Percentiles rank a stretch among this genome's conserved stretches.
These are phyloP conservation scores for Apostichopus californicus DNA, from an alignment of 35 echinoderm and acorn worm genomes.

Conservation along the genomic window DNA sequence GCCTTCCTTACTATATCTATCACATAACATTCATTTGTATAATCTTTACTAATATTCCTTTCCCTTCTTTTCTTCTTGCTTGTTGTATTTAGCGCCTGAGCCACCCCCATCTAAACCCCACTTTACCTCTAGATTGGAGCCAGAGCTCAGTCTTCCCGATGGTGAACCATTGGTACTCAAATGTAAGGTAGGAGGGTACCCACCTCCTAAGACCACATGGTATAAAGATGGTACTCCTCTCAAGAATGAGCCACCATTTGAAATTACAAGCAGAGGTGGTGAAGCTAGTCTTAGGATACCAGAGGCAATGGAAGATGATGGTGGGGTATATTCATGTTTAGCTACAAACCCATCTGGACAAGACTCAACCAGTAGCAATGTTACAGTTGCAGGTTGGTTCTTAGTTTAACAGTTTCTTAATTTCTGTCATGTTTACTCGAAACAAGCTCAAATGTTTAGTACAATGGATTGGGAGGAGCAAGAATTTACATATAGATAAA, in stretches of 20 bases:
- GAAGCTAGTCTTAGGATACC: conserved; percentile 11
- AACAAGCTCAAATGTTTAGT: not conserved
- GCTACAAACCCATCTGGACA: conserved; percentile 64
- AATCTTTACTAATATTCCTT: not conserved
- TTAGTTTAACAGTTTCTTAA: not conserved
- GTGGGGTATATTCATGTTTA: conserved; percentile 68
- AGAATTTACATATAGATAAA: not conserved
- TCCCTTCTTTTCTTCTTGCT: not conserved
- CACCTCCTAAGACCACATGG: conserved; percentile 12
- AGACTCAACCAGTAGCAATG: conserved; percentile 3
- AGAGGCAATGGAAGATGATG: conserved; percentile 39
- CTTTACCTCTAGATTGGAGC: not conserved
- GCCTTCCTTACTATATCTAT: too few species aligned
- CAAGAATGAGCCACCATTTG: conserved; percentile 12
- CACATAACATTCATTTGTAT: not conserved
- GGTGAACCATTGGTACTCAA: conserved; percentile 19
- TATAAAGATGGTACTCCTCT: conserved; percentile 22
- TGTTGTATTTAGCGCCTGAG: not conserved
- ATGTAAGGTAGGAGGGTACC: conserved; percentile 31
- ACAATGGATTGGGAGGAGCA: not conserved
- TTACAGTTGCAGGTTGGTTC: conserved; percentile 43
- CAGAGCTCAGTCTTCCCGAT: not conserved
- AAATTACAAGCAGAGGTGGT: conserved; percentile 13
- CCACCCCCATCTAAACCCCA: conserved; percentile 46
- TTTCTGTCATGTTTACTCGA: not conserved